Base-by-base conservation (phyloP, 2,888 invertebrate genomes). In the Diaperis boleti region DNA sequence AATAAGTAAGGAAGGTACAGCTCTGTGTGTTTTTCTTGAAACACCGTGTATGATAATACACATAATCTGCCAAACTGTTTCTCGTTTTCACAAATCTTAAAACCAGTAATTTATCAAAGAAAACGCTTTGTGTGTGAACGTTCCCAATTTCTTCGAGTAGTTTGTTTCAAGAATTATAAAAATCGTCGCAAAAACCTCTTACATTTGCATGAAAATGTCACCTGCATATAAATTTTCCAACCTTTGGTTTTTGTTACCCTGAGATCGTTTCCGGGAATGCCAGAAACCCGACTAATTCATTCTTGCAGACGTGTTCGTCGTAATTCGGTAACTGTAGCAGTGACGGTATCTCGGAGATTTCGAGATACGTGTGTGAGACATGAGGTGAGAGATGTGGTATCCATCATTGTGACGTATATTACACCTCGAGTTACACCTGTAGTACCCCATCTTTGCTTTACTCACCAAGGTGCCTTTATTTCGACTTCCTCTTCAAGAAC, bases 381-480 rank as follows among this genome's bases (percentile, higher is more conserved):
- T 59, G 41, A 62, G 60, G 60, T 59, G 52, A 68, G 62, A 66
- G 60, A 54, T 56, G 37, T 42, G 50, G 65, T 67, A 74, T 72
- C 69, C 70, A 73, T 75, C 74, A 74, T 65, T 22, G 59, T 71
- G 72, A 74, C 73, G 68, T 74, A 72, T 73, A 72, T 73, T 72
- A 69, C 74, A 73, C 74, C 73, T 74, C 72, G 68, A 70, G 64
- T 73, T 72, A 69, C 74, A 73, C 74, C 73, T 74, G 72, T 68
- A 70, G 64, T 67, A 64, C 50, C 64, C 69, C 66, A 66, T 68
- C 66, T 66, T 66, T 69, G 59, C 61, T 45, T 67, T 65, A 59
- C 59, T 65, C 55, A 59, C 62, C 44, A 63, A 45, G 64, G 67
- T 67, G 71, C 59, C 69, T 68, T 29, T 64, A 70, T 69, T 70